Evolutionary conservation across 2,113 vertebrate genomes (phyloP), one percentile per base, ranked within the genome.

Genomic region (Xenopus laevis): DNA sequence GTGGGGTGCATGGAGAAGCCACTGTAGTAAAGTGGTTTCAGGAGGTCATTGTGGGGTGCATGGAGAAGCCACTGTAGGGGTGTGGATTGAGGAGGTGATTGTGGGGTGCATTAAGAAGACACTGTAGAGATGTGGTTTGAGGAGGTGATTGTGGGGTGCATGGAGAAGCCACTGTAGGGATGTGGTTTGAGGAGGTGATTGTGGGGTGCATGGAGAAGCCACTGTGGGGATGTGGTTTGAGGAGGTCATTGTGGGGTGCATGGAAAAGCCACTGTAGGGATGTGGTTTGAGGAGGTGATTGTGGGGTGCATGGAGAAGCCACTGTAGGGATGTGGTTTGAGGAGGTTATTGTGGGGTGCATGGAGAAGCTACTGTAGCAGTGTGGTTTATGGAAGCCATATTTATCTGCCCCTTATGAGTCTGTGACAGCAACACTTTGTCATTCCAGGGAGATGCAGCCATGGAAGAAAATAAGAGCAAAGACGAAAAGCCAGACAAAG

Each of bases 401-500:
- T 55, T 4, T 55, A 16, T 16, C 16, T n/a, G 13, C 16, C 15
- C 17, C 17, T n/a, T 23, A 4, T 67, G 4, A 10, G 4, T 15
- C 16, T 44, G n/a, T 23, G 3, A 40, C 33, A 2, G 2, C 33
- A 40, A 20, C 23, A 13, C n/a, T 63, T 46, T 17, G 44, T 6
- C n/a, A 13, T 46, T 45, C 9, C 87, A 98, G 95, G 92, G 89
- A 78, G 95, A 90, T 93, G 85, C 93, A 83, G 91, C 89, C 79
- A 87, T 90, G 68, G 86, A 89, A 82, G 92, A 94, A 78, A 84
- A 78, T 47, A 76, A 84, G 16, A 85, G 81, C 88, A 90, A 85
- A 68, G 95, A 93, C 75, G 92, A 96, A 83, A 94, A 88, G 81
- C 85, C 88, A 21, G 86, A 92, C 71, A 86, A 91, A 59, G 90